phyloP scores from a whole-genome alignment of 2,888 invertebrate genomes.

The Oxycera nigricornis region DNA sequence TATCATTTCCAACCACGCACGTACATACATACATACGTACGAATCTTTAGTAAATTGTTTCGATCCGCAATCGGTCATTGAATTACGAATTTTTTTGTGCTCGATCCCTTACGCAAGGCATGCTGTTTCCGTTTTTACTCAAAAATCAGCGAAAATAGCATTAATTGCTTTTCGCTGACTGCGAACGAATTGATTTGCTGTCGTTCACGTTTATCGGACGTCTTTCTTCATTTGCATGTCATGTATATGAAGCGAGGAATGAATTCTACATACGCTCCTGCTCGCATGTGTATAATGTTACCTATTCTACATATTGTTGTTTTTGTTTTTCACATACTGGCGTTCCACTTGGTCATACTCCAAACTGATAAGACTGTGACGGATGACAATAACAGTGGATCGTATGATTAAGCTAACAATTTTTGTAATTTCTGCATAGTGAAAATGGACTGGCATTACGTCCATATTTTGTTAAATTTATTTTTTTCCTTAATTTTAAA shows the following conservation, averaged over 20 bases:
- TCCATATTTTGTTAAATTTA: no score
- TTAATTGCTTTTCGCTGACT: slow-evolving; percentile 26
- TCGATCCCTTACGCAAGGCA: neutral
- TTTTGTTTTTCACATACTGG: slow-evolving; percentile 24
- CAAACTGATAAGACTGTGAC: slow-evolving; percentile 37
- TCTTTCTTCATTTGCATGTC: slow-evolving; percentile 37
- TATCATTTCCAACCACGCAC: no score
- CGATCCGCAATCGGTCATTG: neutral
- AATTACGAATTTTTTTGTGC: neutral
- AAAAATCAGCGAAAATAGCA: slow-evolving; percentile 16
- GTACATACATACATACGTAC: neutral
- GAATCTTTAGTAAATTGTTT: neutral
- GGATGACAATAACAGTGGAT: neutral
- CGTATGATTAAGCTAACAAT: no score
- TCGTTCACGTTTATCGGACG: slow-evolving; percentile 33
- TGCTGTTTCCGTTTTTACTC: neutral
- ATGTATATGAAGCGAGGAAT: neutral
- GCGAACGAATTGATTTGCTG: slow-evolving; percentile 14
- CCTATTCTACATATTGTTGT: slow-evolving; percentile 30
- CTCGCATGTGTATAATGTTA: slow-evolving; percentile 21
- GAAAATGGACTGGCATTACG: no score
- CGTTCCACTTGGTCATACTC: slow-evolving; percentile 30
- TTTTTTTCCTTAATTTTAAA: no score
- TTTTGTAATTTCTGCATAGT: no score
- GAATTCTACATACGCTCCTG: neutral